Percentiles rank a stretch among this genome's conserved stretches.
Evolutionary conservation across 2,888 invertebrate genomes (phyloP).

Genomic region (Andrena dorsata): DNA sequence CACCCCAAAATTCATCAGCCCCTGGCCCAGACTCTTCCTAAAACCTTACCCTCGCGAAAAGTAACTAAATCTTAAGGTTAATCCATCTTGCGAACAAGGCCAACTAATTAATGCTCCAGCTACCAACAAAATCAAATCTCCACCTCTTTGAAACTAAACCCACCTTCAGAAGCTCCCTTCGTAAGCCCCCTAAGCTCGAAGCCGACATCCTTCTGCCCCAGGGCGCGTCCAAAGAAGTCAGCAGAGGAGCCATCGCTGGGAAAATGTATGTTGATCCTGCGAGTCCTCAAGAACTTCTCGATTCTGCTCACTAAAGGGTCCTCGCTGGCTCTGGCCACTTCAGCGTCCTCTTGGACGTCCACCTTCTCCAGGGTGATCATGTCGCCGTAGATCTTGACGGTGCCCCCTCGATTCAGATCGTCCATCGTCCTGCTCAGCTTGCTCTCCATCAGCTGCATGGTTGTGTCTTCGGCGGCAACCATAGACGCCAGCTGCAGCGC

Average conservation of each 20-base stretch:
- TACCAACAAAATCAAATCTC: no score
- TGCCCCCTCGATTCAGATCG: conserved; percentile 74
- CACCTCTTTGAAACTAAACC: conserved; percentile 19
- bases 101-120: no score
- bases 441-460: conserved; percentile 69
- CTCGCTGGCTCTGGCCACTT: conserved; percentile 51
- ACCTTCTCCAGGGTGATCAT: conserved; percentile 80
- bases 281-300: conserved; percentile 79
- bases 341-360: conserved; percentile 58
- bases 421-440: conserved; percentile 78
- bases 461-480: conserved; percentile 29
- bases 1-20: no score
- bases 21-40: no score
- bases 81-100: no score
- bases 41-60: no score
- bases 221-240: conserved; percentile 80
- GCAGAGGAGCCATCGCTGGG: conserved; percentile 81
- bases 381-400: conserved; percentile 78
- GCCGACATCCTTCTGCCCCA: conserved; percentile 78
- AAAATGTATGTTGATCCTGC: conserved; percentile 76
- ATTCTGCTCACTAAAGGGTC: conserved; percentile 81
- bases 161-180: conserved; percentile 82
- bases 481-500: conserved; percentile 23
- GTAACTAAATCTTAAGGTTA: no score
- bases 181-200: conserved; percentile 77